Conservation (phyloP, 1,140 invertebrate genomes). For the Steinernema khuongi region DNA sequence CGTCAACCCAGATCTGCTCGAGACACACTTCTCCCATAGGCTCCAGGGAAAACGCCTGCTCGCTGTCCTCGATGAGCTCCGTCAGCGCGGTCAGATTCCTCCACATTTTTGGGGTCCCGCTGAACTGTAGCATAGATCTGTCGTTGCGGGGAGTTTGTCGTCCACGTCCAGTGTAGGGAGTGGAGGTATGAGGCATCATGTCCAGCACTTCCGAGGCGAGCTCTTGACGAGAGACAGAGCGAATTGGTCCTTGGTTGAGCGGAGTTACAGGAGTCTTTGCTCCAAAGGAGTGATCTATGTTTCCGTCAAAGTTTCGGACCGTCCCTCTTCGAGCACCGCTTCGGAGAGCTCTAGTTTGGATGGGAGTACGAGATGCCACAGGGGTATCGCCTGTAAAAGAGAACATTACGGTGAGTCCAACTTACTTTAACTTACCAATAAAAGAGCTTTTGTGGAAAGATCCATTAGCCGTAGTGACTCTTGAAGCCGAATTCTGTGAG, state of each 20-base stretch:
- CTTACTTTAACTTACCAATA: background rate
- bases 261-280: background rate
- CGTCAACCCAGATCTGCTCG: background rate
- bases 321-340: too few species aligned
- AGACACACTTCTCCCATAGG: background rate
- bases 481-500: background rate
- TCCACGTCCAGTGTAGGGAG: background rate
- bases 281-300: background rate
- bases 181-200: background rate
- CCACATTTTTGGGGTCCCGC: background rate
- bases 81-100: background rate
- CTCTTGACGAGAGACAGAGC: background rate
- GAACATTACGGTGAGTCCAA: too few species aligned
- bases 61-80: background rate
- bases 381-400: background rate
- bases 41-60: background rate
- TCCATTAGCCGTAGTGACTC: background rate
- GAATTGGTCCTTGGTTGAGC: background rate
- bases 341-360: background rate
- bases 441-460: background rate
- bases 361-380: background rate
- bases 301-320: background rate
- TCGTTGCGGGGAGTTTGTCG: background rate
- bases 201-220: background rate
- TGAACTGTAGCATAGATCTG: background rate